Evolutionary conservation across 2,797 vertebrate genomes (phyloP).

Genomic region (Argentina silus): DNA sequence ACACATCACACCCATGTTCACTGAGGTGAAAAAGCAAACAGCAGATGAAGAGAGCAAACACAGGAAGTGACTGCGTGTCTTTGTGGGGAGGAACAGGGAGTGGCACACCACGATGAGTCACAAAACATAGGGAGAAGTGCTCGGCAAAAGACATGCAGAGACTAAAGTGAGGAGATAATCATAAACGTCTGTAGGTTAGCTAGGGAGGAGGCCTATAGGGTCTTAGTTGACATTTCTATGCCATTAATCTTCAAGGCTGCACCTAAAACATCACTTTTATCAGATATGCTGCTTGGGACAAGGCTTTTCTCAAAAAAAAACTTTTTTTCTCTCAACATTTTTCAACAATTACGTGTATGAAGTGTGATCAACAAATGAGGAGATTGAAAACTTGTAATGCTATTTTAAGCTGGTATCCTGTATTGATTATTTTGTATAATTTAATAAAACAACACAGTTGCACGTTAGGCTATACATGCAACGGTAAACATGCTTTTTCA

Average conservation of each 20-base stretch:
- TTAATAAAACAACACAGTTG: too few species aligned
- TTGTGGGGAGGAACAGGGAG: conserved; percentile 63
- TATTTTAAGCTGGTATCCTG: too few species aligned
- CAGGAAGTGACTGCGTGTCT: conserved; percentile 58
- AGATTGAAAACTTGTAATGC: too few species aligned
- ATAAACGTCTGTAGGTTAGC: background rate
- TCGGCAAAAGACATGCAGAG: conserved; percentile 21
- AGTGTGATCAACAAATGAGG: too few species aligned
- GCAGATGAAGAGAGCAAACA: conserved; percentile 50
- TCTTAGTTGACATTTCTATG: background rate
- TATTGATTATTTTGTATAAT: too few species aligned
- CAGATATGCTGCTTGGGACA: too few species aligned
- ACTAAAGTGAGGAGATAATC: background rate
- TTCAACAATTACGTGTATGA: too few species aligned
- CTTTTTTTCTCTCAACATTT: too few species aligned
- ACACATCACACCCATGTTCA: conserved; percentile 49
- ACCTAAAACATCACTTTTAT: background rate
- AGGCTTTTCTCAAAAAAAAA: too few species aligned
- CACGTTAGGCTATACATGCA: too few species aligned
- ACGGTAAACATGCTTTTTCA: too few species aligned
- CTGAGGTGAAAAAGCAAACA: conserved; percentile 50
- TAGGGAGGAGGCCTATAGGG: background rate
- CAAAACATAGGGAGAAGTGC: conserved; percentile 30
- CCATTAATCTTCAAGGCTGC: background rate
- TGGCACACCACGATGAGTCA: conserved; percentile 58